Conservation (phyloP, 2,797 vertebrate species). For the Serranus cabrilla region DNA sequence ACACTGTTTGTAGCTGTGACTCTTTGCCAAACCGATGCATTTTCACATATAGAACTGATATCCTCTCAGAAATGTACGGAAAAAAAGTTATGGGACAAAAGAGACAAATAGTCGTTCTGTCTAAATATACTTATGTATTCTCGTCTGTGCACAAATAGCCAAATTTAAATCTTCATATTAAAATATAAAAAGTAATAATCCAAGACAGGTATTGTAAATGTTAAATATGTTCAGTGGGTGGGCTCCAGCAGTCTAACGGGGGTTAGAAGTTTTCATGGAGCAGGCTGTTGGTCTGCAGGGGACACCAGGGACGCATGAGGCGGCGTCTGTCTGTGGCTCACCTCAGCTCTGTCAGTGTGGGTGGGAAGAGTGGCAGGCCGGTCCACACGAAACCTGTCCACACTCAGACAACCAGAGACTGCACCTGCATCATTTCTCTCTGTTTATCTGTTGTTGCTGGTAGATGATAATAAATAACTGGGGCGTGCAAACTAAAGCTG, state of each 20-base stretch:
- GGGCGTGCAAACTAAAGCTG: slow-evolving; percentile 5
- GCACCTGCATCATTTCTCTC: slow-evolving; percentile 18
- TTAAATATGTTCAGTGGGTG: slow-evolving; percentile 49
- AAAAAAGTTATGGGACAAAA: not conserved
- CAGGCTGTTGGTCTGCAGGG: slow-evolving; percentile 40
- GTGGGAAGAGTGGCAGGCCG: slow-evolving; percentile 35
- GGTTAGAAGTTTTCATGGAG: slow-evolving; percentile 25
- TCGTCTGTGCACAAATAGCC: not conserved
- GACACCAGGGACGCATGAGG: slow-evolving; percentile 36
- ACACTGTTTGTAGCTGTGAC: not conserved
- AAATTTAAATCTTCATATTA: not conserved
- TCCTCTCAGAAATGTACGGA: not conserved
- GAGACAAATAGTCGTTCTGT: slow-evolving; percentile 8
- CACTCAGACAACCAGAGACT: slow-evolving; percentile 35
- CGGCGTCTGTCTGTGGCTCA: slow-evolving; percentile 17
- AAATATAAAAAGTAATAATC: slow-evolving; percentile 14
- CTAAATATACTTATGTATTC: not conserved
- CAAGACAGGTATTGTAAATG: slow-evolving; percentile 24
- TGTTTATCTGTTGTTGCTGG: slow-evolving; percentile 6
- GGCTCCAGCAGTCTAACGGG: slow-evolving; percentile 28
- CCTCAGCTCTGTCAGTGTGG: slow-evolving; percentile 40
- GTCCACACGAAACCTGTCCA: slow-evolving; percentile 25
- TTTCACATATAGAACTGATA: slow-evolving; percentile 5
- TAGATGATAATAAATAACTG: slow-evolving; percentile 30
- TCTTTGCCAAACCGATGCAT: slow-evolving; percentile 22